Evolutionary conservation across 2,888 invertebrate species (phyloP).

Genomic region (Melolontha melolontha): DNA sequence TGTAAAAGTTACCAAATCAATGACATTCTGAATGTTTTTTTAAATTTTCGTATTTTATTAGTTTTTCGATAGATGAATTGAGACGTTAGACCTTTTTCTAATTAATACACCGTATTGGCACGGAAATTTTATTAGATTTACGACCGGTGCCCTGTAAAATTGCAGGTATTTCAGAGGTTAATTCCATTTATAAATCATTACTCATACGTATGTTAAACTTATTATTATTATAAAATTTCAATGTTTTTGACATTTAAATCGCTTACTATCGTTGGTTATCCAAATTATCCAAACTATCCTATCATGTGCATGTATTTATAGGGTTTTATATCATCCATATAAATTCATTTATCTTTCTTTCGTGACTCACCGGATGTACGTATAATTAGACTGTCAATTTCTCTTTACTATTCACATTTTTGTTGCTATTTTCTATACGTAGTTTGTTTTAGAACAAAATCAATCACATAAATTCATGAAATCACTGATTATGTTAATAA

Average conservation of each 20-base stretch:
- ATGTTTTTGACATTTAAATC: constrained; percentile 47
- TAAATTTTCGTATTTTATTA: too few relatives aligned
- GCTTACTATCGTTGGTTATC: constrained; percentile 7
- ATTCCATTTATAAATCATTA: constrained; percentile 49
- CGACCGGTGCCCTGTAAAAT: constrained; percentile 42
- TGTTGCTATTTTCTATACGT: too few relatives aligned
- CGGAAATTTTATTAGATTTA: constrained; percentile 46
- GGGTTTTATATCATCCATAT: constrained; percentile 1
- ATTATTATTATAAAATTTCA: constrained; percentile 47
- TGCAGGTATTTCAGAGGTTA: constrained; percentile 44
- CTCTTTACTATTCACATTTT: too few relatives aligned
- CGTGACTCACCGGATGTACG: background rate
- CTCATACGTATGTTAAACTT: constrained; percentile 35
- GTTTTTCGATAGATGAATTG: constrained; percentile 60
- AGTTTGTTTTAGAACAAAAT: too few relatives aligned
- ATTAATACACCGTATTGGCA: too few relatives aligned
- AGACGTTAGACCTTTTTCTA: constrained; percentile 56
- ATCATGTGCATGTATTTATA: constrained; percentile 8
- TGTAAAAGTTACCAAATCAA: too few relatives aligned
- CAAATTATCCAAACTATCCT: constrained; percentile 26
- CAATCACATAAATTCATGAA: too few relatives aligned
- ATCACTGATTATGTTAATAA: too few relatives aligned
- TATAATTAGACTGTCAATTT: too few relatives aligned
- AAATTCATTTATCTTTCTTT: constrained; percentile 15
- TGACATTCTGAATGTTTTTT: too few relatives aligned